These are phyloP conservation scores for Manis crassicaudata DNA, from an alignment of 2,797 vertebrate genomes.

Conservation along the genomic window DNA sequence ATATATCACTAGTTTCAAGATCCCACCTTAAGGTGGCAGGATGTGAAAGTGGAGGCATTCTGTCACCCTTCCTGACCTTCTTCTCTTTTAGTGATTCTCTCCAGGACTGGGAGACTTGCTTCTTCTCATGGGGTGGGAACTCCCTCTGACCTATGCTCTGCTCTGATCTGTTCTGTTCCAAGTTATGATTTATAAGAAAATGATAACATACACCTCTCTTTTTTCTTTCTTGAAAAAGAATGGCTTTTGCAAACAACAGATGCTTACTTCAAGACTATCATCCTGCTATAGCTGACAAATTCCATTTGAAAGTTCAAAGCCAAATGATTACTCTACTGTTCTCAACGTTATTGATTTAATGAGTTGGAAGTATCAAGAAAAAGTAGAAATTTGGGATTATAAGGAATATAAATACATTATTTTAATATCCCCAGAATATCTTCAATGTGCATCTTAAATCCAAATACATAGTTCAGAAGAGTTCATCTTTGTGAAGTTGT, in stretches of 20 bases:
- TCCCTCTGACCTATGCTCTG: not conserved
- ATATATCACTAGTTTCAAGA: not conserved
- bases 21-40: not conserved
- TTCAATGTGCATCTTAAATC: not conserved
- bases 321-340: not conserved
- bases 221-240: not conserved
- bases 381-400: conserved; percentile 13
- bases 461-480: not conserved
- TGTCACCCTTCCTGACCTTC: not conserved
- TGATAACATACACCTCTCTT: not conserved
- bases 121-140: not conserved
- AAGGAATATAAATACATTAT: conserved; percentile 4
- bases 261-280: not conserved
- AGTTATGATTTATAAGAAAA: conserved; percentile 37
- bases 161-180: not conserved
- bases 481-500: conserved; percentile 24
- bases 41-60: not conserved
- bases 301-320: conserved; percentile 9
- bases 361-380: not conserved
- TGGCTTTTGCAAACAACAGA: not conserved
- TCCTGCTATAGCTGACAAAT: not conserved
- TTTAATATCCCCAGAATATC: not conserved
- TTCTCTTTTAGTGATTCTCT: not conserved
- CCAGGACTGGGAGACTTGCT: not conserved
- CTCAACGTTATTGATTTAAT: conserved; percentile 10